Evolutionary conservation across 2,797 vertebrate genomes (phyloP).

Genomic region (Amblyopsis hoosieri): DNA sequence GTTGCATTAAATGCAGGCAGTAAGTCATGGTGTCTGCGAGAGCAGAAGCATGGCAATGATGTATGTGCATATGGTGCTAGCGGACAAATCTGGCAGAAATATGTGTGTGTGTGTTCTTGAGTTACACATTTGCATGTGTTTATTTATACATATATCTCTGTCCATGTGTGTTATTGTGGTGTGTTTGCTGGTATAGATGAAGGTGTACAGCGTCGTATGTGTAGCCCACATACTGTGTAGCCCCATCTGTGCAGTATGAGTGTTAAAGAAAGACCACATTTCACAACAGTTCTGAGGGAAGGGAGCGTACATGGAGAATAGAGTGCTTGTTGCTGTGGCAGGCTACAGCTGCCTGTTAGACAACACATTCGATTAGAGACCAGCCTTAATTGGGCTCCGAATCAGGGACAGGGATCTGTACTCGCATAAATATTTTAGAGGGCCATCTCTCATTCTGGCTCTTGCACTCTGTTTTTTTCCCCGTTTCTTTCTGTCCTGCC

Average conservation of each 20-base stretch:
- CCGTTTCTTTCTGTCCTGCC: background rate
- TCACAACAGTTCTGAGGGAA: background rate
- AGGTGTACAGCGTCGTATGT: background rate
- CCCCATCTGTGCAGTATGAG: background rate
- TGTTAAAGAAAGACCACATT: background rate
- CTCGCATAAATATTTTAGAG: slow-evolving; percentile 71
- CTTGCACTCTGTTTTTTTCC: background rate
- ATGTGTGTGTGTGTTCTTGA: slow-evolving; percentile 5
- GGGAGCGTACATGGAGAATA: background rate
- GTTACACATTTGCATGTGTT: background rate
- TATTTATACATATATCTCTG: background rate
- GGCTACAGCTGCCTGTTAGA: slow-evolving; percentile 32
- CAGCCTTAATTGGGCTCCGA: slow-evolving; percentile 66
- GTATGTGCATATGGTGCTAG: slow-evolving; percentile 22
- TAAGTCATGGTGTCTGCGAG: slow-evolving; percentile 54
- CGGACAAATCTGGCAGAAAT: slow-evolving; percentile 2
- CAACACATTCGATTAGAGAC: slow-evolving; percentile 55
- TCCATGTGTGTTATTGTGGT: background rate
- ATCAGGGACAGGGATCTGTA: slow-evolving; percentile 67
- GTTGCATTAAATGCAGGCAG: slow-evolving; percentile 52
- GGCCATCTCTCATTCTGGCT: slow-evolving; percentile 33
- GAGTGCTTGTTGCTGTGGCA: slow-evolving; percentile 28
- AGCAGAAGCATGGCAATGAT: slow-evolving; percentile 23
- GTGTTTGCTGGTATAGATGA: background rate
- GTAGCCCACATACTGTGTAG: background rate